A percentile compares a stretch with the other conserved stretches of the same genome.
Conservation (phyloP, 2,113 vertebrate species). For the Chloropsis hardwickii region DNA sequence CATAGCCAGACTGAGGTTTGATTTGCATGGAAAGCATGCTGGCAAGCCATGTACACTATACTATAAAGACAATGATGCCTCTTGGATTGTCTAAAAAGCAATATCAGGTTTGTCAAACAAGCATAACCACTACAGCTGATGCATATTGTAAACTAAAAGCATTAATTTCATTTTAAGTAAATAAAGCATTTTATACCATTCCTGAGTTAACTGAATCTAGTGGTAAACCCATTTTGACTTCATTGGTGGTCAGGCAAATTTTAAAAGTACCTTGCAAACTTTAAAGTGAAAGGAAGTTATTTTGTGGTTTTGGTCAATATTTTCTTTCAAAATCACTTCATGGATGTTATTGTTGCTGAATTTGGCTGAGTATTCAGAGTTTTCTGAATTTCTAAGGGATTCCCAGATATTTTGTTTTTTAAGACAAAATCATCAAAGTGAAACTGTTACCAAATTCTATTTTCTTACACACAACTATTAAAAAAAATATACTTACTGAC, state of each 20-base stretch:
- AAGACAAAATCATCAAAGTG: neutral
- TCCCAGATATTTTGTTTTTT: neutral
- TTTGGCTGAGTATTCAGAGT: neutral
- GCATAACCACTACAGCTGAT: neutral
- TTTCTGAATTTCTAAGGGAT: neutral
- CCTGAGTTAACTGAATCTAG: neutral
- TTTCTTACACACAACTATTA: neutral
- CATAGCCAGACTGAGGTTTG: neutral
- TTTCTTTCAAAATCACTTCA: neutral
- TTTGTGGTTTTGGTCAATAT: neutral
- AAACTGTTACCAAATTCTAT: neutral
- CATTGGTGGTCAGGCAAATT: neutral
- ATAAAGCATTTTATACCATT: neutral
- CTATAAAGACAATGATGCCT: neutral
- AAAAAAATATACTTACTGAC: neutral
- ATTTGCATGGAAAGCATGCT: neutral
- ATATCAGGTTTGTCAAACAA: neutral
- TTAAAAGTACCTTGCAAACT: neutral
- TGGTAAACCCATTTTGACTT: neutral
- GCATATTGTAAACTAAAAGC: neutral
- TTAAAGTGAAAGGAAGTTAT: neutral
- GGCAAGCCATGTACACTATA: neutral
- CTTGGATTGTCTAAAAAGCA: neutral
- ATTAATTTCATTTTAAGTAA: neutral
- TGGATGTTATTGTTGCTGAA: neutral